Conservation (phyloP, 1,140 invertebrate species). For the Drosophila prosaltans region DNA sequence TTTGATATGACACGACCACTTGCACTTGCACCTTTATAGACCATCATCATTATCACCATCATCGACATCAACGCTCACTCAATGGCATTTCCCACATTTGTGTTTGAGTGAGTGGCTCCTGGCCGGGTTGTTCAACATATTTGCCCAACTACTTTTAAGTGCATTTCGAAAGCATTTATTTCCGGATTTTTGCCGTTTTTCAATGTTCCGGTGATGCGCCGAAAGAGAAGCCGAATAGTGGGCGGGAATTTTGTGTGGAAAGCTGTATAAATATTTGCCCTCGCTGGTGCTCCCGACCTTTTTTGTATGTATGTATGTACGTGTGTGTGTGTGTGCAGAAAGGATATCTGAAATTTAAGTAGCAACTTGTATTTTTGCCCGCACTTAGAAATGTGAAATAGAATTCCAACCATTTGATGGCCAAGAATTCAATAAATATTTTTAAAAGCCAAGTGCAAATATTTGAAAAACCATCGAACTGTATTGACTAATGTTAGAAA, state of each 20-base stretch:
- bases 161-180: conserved; percentile 71
- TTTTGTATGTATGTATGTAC: conserved; percentile 1
- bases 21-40: conserved; percentile 18
- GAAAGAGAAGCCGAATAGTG: background rate
- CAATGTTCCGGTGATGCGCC: conserved; percentile 30
- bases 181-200: conserved; percentile 64
- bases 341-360: conserved; percentile 18
- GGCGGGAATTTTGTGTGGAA: conserved; percentile 30
- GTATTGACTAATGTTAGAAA: background rate
- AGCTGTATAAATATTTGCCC: conserved; percentile 58
- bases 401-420: background rate
- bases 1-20: conserved; percentile 22
- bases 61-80: background rate
- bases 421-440: background rate
- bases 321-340: background rate
- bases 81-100: conserved; percentile 16
- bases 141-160: conserved; percentile 74
- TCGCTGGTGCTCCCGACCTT: conserved; percentile 9
- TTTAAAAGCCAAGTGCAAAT: background rate
- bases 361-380: background rate
- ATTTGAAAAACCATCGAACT: background rate
- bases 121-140: conserved; percentile 39
- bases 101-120: conserved; percentile 28
- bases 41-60: background rate
- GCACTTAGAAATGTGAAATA: background rate